Conservation (phyloP, 2,797 vertebrate species). For the Macropus fuliginosus region DNA sequence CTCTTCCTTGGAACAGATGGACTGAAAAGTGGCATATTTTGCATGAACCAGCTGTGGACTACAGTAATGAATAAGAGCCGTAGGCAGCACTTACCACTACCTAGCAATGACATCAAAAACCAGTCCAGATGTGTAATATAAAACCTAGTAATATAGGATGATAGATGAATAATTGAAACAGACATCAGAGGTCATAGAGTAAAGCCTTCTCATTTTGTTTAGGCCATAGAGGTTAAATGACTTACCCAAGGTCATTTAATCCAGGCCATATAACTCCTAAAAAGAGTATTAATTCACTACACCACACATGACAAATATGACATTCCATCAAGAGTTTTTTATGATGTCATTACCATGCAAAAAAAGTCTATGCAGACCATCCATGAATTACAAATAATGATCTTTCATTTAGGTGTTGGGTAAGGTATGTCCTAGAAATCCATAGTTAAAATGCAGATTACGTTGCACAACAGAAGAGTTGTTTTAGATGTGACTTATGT, state of each 20-base stretch:
- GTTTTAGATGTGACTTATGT: not conserved
- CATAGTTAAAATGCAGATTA: not conserved
- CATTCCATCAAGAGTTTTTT: slow-evolving; percentile 50
- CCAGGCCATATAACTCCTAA: not conserved
- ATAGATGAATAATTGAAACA: not conserved
- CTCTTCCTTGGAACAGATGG: slow-evolving; percentile 83
- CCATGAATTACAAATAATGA: not conserved
- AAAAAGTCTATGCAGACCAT: not conserved
- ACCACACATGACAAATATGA: slow-evolving; percentile 34
- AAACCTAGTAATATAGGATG: slow-evolving; percentile 21
- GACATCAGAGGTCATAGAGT: not conserved
- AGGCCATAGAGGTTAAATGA: not conserved
- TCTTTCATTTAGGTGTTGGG: not conserved
- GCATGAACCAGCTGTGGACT: slow-evolving; percentile 82
- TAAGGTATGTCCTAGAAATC: not conserved
- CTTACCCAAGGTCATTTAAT: not conserved
- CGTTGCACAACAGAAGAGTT: not conserved
- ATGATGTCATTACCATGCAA: slow-evolving; percentile 12
- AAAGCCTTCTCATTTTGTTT: not conserved
- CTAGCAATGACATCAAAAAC: slow-evolving; percentile 71
- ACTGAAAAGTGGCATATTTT: slow-evolving; percentile 82
- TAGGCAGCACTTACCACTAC: slow-evolving; percentile 73
- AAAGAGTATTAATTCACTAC: not conserved
- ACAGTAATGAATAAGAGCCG: slow-evolving; percentile 76
- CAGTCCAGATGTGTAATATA: slow-evolving; percentile 69